A percentile compares a stretch with the other conserved stretches of the same genome.
These are phyloP conservation scores for Chironomus tentans DNA, from an alignment of 2,888 invertebrate species.

Conservation along the genomic window DNA sequence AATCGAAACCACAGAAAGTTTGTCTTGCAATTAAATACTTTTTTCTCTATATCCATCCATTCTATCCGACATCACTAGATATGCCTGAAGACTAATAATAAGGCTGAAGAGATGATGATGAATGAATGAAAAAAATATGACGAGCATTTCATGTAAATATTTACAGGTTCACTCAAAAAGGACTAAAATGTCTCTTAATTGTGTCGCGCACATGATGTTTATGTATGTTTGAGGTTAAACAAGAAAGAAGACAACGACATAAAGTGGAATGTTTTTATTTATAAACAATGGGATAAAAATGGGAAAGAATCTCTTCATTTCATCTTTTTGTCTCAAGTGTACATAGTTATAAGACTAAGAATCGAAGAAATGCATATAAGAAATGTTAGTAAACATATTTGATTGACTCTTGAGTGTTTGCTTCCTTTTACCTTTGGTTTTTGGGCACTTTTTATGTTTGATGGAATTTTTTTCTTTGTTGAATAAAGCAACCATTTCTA, in stretches of 20 bases:
- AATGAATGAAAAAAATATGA: background rate
- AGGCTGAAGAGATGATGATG: background rate
- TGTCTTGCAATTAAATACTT: conserved; percentile 22
- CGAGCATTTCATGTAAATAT: background rate
- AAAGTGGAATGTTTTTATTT: background rate
- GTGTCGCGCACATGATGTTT: background rate
- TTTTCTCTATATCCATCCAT: background rate
- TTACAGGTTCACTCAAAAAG: background rate
- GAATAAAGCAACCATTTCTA: no score
- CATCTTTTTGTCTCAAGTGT: background rate
- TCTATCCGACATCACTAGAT: background rate
- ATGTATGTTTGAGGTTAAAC: no score
- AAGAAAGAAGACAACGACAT: no score
- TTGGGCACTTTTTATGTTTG: background rate
- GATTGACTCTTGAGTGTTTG: conserved; percentile 6
- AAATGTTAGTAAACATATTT: background rate
- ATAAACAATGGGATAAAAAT: background rate
- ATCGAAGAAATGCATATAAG: background rate
- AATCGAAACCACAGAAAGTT: background rate
- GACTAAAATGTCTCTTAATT: background rate
- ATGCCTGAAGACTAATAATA: background rate
- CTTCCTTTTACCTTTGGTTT: background rate
- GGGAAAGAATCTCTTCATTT: background rate
- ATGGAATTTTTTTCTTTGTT: no score
- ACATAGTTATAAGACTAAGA: background rate